Percentiles rank a stretch among this genome's conserved stretches.
Conservation (phyloP, 2,888 invertebrate species). For the Dolomedes plantarius region DNA sequence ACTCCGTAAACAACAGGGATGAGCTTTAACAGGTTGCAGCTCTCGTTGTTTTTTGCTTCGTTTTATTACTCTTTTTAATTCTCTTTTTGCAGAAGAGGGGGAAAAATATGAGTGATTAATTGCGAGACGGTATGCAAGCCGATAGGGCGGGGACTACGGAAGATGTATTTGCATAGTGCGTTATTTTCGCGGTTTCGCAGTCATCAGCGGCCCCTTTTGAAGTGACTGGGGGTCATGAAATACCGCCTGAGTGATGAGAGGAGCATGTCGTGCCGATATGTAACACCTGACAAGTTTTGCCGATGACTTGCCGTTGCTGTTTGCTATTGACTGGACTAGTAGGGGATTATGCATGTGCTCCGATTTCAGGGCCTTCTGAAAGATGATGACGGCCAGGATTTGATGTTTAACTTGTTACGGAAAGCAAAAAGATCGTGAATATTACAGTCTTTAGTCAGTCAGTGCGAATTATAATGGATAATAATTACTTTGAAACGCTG, state of each 20-base stretch:
- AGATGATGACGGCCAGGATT: too few relatives aligned
- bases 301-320: too few relatives aligned
- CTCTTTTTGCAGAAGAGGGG: background rate
- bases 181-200: slow-evolving; percentile 5
- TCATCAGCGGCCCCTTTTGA: background rate
- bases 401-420: too few relatives aligned
- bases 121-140: background rate
- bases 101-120: background rate
- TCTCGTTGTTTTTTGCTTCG: too few relatives aligned
- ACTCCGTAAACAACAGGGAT: slow-evolving; percentile 1
- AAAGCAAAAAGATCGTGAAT: too few relatives aligned
- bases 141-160: background rate
- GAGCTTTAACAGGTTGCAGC: background rate
- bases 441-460: too few relatives aligned
- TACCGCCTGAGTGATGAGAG: background rate
- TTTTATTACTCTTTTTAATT: background rate
- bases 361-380: too few relatives aligned
- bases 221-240: background rate
- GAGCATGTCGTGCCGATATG: background rate
- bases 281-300: background rate
- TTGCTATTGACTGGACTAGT: too few relatives aligned
- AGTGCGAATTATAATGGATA: too few relatives aligned
- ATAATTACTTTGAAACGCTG: too few relatives aligned
- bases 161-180: slow-evolving; percentile 5
- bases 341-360: too few relatives aligned